Evolutionary conservation across 2,113 vertebrate species (phyloP), one percentile per base, ranked within the genome.

Genomic region (Plecotus auritus): DNA sequence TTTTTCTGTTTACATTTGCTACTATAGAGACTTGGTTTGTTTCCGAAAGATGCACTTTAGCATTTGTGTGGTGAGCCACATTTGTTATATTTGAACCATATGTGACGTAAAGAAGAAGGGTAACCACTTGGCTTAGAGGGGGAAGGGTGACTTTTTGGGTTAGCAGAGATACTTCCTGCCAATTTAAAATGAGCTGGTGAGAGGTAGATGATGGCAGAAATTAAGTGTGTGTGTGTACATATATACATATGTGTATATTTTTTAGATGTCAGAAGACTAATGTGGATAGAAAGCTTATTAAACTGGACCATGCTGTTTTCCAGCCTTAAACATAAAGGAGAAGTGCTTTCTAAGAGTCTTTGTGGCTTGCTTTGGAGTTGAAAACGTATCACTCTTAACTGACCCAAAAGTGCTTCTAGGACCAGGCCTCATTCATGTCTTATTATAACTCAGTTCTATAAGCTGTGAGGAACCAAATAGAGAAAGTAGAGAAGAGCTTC

Each of bases 41-140:
- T 97, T 96, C 93, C 8, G 64, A 97, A 96, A 94, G 96, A 96
- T 70, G 92, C 85, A 72, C 96, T 94, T 96, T 96, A 84, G 83
- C 85, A 67, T 96, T 96, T 95, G 82, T 93, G 94, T 96, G 92
- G 97, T 95, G 85, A 97, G 78, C 91, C 96, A 82, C 95, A 91
- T 91, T 96, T 92, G 91, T 97, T 97, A 80, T 91, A 92, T 92
- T 93, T 97, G 95, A 98, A 72, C 91, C 89, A 93, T 88, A 72
- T 92, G 94, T 96, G 96, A 94, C 13, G 67, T 88, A 96, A 81
- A 37, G 81, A 37, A 95, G 73, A 82, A 37, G 67, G 81, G 90
- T 76, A 76, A 92, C 84, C 74, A 73, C 69, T 77, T 84, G 78
- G 40, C 64, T 94, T 47, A 87, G 77, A 66, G 4, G n/a, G 45